Evolutionary conservation across 2,888 invertebrate genomes (phyloP), one percentile per base, ranked within the genome.

Genomic region (Cetonia aurata): DNA sequence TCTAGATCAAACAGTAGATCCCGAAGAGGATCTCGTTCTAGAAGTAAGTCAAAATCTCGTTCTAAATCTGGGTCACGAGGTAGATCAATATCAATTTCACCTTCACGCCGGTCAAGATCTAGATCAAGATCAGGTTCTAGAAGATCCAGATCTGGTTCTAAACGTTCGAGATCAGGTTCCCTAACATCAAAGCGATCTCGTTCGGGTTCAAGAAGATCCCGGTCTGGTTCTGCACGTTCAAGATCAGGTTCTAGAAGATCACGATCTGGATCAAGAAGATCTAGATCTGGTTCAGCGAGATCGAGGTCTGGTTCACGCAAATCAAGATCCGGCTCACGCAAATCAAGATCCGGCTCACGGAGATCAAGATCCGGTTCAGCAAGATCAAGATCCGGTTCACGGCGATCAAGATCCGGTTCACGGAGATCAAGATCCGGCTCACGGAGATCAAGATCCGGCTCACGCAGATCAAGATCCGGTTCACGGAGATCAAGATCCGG

Each of bases 171-270:
- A 37, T 71, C 82, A 25, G 69, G 76, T 62, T 78, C 77, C 3
- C 50, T 77, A 33, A 79, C 80, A 31, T 80, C 81, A 1, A 67
- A 50, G 50, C 41, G 19, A 6, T 67, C 67, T 59, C 75, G 72
- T 57, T 80, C 81, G 31, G 73, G 81, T 6, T 83, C 84, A 1
- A 80, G 83, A 37, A 69, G 46, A 66, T 82, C 83, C 0, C 71
- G 79, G 1, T 82, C 83, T 73, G 78, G 81, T 77, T 79, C 56
- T 76, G 78, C 33, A 78, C 60, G 48, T 31, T 60, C 60, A 17
- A 12, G 13, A 17, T 77, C 79, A 53, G 77, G 78, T 44, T 79
- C 80, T 4, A 33, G 42, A 65, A 70, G 12, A 10, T 60, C 60
- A 13, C 46, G 48, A 13, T 82, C 83, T 1, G 79, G 79, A 6